Base-by-base conservation (phyloP, 37 sponge, comb jelly and placozoan species). In the Aplysina aerophoba region DNA sequence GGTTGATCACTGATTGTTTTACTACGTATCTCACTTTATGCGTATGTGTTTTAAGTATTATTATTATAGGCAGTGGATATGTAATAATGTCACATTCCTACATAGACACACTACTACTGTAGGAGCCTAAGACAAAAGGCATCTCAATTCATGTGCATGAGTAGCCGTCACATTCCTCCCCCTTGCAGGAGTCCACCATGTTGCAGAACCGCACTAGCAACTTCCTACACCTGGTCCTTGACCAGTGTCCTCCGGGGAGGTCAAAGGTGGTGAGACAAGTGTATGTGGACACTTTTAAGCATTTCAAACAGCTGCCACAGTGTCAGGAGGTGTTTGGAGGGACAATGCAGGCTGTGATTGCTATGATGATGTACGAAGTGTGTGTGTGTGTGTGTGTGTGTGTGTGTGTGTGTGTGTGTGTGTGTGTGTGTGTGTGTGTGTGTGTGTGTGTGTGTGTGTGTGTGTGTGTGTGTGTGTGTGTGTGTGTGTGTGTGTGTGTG, bases 311-410 rank as follows among this genome's bases (percentile, higher is more conserved):
- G 50, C 50, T 8, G 50, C 50, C 50, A 11, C 50, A 11, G 50
- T 44, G 50, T 44, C 50, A 8, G 6, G 8, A 8, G 3, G 6
- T 44, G 50, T 44, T 44, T 44, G 50, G 50, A 44, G 50, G 50
- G 50, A 44, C 6, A 44, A 44, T 44, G 50, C 50, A 8, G 3
- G 50, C 50, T 11, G 6, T 44, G 50, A 3, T 44, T 44, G 90
- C 87, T 38, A 93, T 75, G 38, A 83, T 93, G 15, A 58, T 89
- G 5, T 87, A 93, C 30, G 87, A 89, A 71, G 88, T 85, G 27
- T 31, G 58, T 27, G 31, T 16, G 25, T 11, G 67, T 15, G 19
- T 65, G 16, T 65, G 30, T 33, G 30, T 65, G 67, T 33, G 6
- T 15, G 12, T 15, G 11, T 65, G 6, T 31, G 24, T 27, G 11